Base-by-base conservation (phyloP, 2,113 vertebrate species). In the Megaceryle maxima region DNA sequence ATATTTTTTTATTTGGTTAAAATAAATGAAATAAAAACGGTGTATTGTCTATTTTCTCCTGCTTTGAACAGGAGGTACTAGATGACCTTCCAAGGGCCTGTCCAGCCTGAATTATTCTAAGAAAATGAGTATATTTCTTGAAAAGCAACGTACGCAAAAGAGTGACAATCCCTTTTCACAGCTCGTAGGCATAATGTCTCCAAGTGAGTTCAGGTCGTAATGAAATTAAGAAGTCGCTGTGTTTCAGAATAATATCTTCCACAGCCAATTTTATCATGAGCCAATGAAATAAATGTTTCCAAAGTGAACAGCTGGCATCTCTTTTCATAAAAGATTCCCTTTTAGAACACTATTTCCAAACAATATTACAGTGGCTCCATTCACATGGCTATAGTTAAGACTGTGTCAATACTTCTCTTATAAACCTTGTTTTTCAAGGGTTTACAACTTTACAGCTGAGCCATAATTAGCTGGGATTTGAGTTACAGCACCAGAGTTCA, bases 301-400 rank as follows among this genome's bases (percentile, higher is more conserved):
- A 97, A 96, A 97, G 90, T 57, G 92, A 96, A 89, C 94, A 97
- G 95, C 96, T 97, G 97, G 94, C 95, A 92, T 94, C 83, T 93
- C 96, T 86, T 96, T 96, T 96, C 95, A 96, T 93, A 90, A 97
- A 96, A 97, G 92, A 92, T 95, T 95, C 90, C 44, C 50, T 96
- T 96, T 97, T 86, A 95, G 95, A 97, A 67, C 82, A 81, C 85
- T 72, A 90, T 94, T 97, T 95, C 96, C 86, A 94, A 97, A 97
- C 95, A 95, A 96, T 97, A 94, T 96, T 96, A 97, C 93, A 93
- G 81, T 96, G 87, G 82, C 81, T 97, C 91, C 95, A 94, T 94
- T 97, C 97, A 97, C 76, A 96, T 44, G 55, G 80, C 83, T 72
- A 88, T 90, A 96, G 88, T 95, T 92, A 95, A 96, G 83, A 60